These are phyloP conservation scores for Scomber colias DNA, from an alignment of 2,113 vertebrate genomes.

Conservation along the genomic window DNA sequence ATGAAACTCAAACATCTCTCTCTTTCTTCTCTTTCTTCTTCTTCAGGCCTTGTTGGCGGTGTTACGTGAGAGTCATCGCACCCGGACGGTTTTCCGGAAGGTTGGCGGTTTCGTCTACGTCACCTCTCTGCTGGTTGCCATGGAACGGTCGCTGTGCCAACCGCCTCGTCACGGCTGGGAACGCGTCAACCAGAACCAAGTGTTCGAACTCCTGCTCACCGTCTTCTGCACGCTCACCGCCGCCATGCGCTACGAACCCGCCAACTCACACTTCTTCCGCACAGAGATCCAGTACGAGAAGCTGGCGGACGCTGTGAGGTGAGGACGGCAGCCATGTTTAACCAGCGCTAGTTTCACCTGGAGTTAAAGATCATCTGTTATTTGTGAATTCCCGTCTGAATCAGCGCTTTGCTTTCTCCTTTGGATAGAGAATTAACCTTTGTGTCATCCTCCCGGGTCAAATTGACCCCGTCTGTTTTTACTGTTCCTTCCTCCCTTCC, in stretches of 20 bases:
- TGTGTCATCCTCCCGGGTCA: no score
- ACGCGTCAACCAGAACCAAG: constrained; percentile 94
- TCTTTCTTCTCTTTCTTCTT: neutral
- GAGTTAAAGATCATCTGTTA: no score
- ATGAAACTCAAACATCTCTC: neutral
- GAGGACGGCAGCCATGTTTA: accelerated
- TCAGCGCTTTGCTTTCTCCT: no score
- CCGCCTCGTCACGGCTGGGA: constrained; percentile 93
- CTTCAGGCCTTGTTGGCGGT: constrained; percentile 91
- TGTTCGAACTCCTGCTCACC: constrained; percentile 95
- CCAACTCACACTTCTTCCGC: constrained; percentile 98
- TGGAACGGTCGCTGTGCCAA: constrained; percentile 94
- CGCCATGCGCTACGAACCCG: constrained; percentile 98
- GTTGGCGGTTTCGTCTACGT: constrained; percentile 98
- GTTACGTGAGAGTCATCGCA: constrained; percentile 95
- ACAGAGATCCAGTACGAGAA: constrained; percentile 99
- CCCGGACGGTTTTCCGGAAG: constrained; percentile 96
- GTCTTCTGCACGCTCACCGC: constrained; percentile 96
- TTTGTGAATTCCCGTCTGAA: no score
- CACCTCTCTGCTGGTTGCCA: constrained; percentile 96
- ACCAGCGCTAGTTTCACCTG: no score
- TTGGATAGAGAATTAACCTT: no score
- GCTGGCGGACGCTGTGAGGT: constrained; percentile 93
- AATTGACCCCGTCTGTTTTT: no score
- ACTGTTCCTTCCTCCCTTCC: no score